Evolutionary conservation across 2,888 invertebrate genomes (phyloP).

Genomic region (Dermolepida albohirtum): DNA sequence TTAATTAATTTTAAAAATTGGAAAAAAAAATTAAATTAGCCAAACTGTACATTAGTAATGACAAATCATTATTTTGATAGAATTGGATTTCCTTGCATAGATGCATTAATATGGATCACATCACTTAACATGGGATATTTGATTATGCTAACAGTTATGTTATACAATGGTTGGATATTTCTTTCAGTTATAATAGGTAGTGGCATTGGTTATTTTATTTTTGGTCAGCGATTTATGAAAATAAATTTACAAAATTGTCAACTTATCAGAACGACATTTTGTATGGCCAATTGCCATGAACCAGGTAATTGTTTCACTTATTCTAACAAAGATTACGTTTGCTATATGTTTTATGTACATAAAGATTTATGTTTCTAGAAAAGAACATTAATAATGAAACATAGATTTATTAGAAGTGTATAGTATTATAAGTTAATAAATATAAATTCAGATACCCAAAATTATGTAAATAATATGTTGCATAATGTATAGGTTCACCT

Average conservation of each 20-base stretch:
- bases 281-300: conserved; percentile 62
- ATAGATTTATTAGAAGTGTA: too few relatives aligned
- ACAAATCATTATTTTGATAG: conserved; percentile 53
- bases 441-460: too few relatives aligned
- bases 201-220: conserved; percentile 70
- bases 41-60: conserved; percentile 4
- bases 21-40: conserved; percentile 1
- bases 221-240: conserved; percentile 68
- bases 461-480: too few relatives aligned
- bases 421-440: too few relatives aligned
- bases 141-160: conserved; percentile 80
- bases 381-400: too few relatives aligned
- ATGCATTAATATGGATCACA: conserved; percentile 60
- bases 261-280: conserved; percentile 64
- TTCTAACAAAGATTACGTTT: too few relatives aligned
- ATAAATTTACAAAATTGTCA: conserved; percentile 67
- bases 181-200: conserved; percentile 75
- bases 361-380: too few relatives aligned
- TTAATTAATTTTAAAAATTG: too few relatives aligned
- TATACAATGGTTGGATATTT: conserved; percentile 76
- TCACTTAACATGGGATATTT: conserved; percentile 72
- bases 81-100: conserved; percentile 57
- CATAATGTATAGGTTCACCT: too few relatives aligned
- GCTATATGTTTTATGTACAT: not conserved
- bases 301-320: conserved; percentile 64